A percentile compares a stretch with the other conserved stretches of the same genome.
phyloP scores from a whole-genome alignment of 2,888 invertebrate genomes.

The Drosophila formosana region DNA sequence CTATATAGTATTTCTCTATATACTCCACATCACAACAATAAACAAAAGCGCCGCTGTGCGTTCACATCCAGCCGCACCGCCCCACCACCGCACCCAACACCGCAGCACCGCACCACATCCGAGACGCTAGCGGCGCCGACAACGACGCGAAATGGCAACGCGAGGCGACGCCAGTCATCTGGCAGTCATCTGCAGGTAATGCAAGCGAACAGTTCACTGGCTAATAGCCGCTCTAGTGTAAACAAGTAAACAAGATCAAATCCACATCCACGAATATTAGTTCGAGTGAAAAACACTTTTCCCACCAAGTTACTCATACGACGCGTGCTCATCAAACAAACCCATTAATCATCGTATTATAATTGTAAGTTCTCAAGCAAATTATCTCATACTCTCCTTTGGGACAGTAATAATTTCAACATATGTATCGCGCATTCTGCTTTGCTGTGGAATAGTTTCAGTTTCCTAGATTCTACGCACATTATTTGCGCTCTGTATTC shows the following conservation, averaged over 20 bases:
- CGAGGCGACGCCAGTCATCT: slow-evolving; percentile 60
- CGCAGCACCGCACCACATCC: slow-evolving; percentile 9
- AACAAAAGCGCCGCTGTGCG: slow-evolving; percentile 61
- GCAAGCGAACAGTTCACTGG: slow-evolving; percentile 70
- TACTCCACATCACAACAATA: slow-evolving; percentile 57
- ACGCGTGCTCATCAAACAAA: slow-evolving; percentile 20
- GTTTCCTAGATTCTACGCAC: slow-evolving; percentile 10
- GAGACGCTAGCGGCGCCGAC: slow-evolving; percentile 18
- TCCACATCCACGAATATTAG: background rate
- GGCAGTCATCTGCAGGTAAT: slow-evolving; percentile 84
- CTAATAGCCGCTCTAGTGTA: slow-evolving; percentile 28
- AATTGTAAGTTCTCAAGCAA: slow-evolving; percentile 47
- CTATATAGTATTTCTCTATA: slow-evolving; percentile 22
- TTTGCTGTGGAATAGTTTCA: too few species aligned
- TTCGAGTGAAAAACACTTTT: slow-evolving; percentile 39
- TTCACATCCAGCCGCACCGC: slow-evolving; percentile 23
- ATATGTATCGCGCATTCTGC: too few species aligned
- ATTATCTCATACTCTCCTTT: slow-evolving; percentile 1
- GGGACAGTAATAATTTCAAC: too few species aligned
- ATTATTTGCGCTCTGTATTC: slow-evolving; percentile 12
- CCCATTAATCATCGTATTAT: slow-evolving; percentile 32
- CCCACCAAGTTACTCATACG: slow-evolving; percentile 51
- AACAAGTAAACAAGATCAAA: slow-evolving; percentile 27
- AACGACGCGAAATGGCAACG: slow-evolving; percentile 60
- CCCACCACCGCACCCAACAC: slow-evolving; percentile 8